phyloP scores from a whole-genome alignment of 2,797 vertebrate species.

The Menidia menidia region DNA sequence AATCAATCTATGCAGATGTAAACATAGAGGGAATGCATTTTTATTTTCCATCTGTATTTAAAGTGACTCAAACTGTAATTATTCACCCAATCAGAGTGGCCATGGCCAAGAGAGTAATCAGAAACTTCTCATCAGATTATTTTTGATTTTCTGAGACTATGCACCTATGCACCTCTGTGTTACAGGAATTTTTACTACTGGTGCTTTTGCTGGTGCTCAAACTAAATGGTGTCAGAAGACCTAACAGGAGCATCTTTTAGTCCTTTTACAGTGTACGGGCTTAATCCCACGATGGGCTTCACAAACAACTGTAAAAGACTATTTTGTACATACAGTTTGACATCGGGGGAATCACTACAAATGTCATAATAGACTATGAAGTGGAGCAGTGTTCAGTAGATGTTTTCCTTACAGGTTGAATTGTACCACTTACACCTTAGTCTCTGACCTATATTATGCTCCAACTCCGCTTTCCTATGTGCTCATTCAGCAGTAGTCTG shows the following conservation, averaged over 20 bases:
- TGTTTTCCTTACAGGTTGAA: slow-evolving; percentile 61
- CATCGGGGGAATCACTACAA: slow-evolving; percentile 45
- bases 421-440: slow-evolving; percentile 51
- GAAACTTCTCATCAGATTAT: slow-evolving; percentile 52
- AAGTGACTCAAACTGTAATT: slow-evolving; percentile 81
- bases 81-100: slow-evolving; percentile 79
- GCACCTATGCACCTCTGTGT: slow-evolving; percentile 83
- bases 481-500: slow-evolving; percentile 68
- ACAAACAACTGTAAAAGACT: slow-evolving; percentile 60
- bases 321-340: slow-evolving; percentile 72
- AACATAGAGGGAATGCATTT: slow-evolving; percentile 61
- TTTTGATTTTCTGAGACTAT: slow-evolving; percentile 70
- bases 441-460: slow-evolving; percentile 41
- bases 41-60: slow-evolving; percentile 45
- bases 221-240: slow-evolving; percentile 73
- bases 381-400: slow-evolving; percentile 54
- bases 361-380: slow-evolving; percentile 49
- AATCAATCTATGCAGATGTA: slow-evolving; percentile 79
- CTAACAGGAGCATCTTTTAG: slow-evolving; percentile 66
- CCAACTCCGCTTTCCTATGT: slow-evolving; percentile 40
- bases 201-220: slow-evolving; percentile 86
- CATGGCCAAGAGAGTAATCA: slow-evolving; percentile 71
- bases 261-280: slow-evolving; percentile 65
- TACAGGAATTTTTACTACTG: slow-evolving; percentile 81
- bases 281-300: slow-evolving; percentile 53